A percentile compares a stretch with the other conserved stretches of the same genome.
Evolutionary conservation across 2,797 vertebrate species (phyloP).

Genomic region (Aeoliscus strigatus): DNA sequence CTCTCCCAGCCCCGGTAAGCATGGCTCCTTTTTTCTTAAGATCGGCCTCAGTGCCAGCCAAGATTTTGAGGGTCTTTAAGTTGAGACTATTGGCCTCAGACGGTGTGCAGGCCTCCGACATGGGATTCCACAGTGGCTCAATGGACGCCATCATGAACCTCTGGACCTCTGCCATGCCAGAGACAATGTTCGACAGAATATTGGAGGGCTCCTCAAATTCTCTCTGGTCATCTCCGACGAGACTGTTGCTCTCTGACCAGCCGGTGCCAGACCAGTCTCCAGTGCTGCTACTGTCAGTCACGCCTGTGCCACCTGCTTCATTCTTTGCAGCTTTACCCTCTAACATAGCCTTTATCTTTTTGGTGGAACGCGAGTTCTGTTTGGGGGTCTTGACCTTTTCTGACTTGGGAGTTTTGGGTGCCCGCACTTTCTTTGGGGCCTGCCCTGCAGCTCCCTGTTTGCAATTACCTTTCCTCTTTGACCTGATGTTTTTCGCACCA

Average conservation of each 20-base stretch:
- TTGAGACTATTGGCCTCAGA: conserved; percentile 96
- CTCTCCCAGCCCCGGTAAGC: conserved; percentile 79
- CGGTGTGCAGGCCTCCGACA: conserved; percentile 86
- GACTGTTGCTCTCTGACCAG: conserved; percentile 85
- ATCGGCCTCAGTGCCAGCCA: conserved; percentile 92
- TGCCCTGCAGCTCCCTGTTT: conserved; percentile 83
- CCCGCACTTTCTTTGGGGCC: conserved; percentile 86
- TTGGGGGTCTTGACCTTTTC: conserved; percentile 89
- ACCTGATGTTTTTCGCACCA: conserved; percentile 86
- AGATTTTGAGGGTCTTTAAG: conserved; percentile 98
- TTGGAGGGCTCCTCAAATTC: conserved; percentile 99
- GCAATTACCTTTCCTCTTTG: conserved; percentile 90
- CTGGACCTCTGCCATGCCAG: conserved; percentile 98
- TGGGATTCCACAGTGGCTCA: conserved; percentile 93
- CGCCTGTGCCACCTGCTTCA: conserved; percentile 67
- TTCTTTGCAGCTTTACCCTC: conserved; percentile 84
- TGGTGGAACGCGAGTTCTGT: conserved; percentile 86
- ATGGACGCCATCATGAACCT: conserved; percentile 99
- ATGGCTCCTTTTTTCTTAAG: conserved; percentile 87
- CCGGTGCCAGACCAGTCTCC: conserved; percentile 82
- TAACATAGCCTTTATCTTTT: conserved; percentile 87
- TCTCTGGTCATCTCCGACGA: conserved; percentile 91
- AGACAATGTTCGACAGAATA: conserved; percentile 98
- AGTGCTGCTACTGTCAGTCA: conserved; percentile 74
- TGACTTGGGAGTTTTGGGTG: conserved; percentile 86